A percentile compares a stretch with the other conserved stretches of the same genome.
These are phyloP conservation scores for Pseudobourletiella spinata DNA, from an alignment of 1,140 invertebrate genomes.

Conservation along the genomic window DNA sequence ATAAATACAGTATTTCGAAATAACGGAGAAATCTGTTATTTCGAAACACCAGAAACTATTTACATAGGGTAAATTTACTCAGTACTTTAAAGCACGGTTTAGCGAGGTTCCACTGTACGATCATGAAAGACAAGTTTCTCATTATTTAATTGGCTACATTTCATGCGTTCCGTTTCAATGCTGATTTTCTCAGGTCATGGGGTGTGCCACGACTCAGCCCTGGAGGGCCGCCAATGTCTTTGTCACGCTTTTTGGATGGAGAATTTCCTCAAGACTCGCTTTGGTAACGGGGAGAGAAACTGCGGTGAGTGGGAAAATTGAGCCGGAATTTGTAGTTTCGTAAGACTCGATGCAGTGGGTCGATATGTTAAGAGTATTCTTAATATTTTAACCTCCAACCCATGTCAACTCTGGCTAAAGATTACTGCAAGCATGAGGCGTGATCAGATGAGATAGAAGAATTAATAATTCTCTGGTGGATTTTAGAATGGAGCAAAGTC, in stretches of 20 bases:
- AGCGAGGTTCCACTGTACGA: too few relatives aligned
- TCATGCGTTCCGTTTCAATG: too few relatives aligned
- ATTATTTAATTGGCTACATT: background rate
- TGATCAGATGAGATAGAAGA: too few relatives aligned
- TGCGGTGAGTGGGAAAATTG: conserved; percentile 68
- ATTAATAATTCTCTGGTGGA: too few relatives aligned
- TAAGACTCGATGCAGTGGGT: too few relatives aligned
- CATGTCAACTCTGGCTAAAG: too few relatives aligned
- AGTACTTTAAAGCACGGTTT: too few relatives aligned
- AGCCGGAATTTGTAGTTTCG: conserved; percentile 25
- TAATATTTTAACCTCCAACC: background rate
- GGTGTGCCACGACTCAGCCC: conserved; percentile 67
- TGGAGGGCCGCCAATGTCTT: conserved; percentile 56
- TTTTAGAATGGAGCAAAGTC: conserved; percentile 74
- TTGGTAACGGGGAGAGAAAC: conserved; percentile 58
- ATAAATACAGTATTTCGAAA: too few relatives aligned
- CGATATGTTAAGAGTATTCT: background rate
- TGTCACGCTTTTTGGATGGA: conserved; percentile 97
- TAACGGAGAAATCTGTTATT: too few relatives aligned
- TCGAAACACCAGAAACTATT: too few relatives aligned
- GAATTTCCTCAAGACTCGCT: conserved; percentile 54
- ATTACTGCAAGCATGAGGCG: too few relatives aligned
- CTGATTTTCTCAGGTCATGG: conserved; percentile 57
- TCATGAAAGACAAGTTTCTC: background rate
- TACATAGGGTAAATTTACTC: too few relatives aligned